These are phyloP conservation scores for Amphibalanus amphitrite DNA, from an alignment of 1,140 invertebrate genomes.

Conservation along the genomic window DNA sequence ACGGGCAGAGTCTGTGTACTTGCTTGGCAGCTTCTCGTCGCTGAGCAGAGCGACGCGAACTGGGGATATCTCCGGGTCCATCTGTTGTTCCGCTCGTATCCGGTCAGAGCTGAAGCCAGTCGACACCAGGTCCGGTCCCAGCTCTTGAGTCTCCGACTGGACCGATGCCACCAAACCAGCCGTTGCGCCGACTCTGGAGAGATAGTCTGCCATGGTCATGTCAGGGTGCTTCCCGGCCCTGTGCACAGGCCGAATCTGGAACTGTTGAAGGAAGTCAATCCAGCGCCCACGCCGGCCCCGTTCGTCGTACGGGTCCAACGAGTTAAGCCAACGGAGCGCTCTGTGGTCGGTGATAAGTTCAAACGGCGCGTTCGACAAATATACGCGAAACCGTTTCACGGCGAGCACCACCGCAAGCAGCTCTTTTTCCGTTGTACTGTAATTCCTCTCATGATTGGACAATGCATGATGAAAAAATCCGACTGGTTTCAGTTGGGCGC, in stretches of 20 bases:
- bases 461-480: conserved; percentile 5
- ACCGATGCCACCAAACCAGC: too few species aligned
- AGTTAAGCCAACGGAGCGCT: conserved; percentile 6
- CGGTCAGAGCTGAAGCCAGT: too few species aligned
- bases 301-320: conserved; percentile 5
- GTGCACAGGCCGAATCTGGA: neutral
- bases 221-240: neutral
- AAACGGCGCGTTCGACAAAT: conserved; percentile 1
- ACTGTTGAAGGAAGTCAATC: conserved; percentile 8
- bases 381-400: neutral
- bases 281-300: neutral
- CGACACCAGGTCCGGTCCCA: too few species aligned
- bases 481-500: neutral
- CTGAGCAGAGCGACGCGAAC: too few species aligned
- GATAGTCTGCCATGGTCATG: conserved; percentile 8
- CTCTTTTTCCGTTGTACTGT: neutral
- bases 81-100: too few species aligned
- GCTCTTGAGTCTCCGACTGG: too few species aligned
- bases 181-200: neutral
- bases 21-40: too few species aligned
- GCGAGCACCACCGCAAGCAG: conserved; percentile 7
- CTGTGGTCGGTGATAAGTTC: conserved; percentile 9
- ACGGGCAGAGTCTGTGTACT: too few species aligned
- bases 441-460: too few species aligned
- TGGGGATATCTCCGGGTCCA: too few species aligned